Base-by-base conservation (phyloP, 35 echinoderm and acorn worm genomes). In the Holothuria glaberrima region DNA sequence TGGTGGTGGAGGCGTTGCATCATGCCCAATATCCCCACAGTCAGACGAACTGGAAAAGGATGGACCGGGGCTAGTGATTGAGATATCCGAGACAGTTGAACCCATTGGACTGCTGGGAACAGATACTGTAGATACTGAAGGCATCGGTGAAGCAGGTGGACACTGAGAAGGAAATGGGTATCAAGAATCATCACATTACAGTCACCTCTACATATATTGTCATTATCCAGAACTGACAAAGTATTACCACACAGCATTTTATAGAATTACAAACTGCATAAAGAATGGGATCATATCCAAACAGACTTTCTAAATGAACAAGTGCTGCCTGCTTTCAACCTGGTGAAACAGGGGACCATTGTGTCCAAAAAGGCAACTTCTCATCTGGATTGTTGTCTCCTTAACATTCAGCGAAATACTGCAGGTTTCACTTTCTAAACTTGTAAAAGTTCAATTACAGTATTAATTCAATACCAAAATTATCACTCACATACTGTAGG, bases 201-300 rank as follows among this genome's bases (percentile, higher is more conserved):
- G 58, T 59, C 58, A 59, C 58, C 58, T n/a, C n/a, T n/a, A n/a
- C n/a, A 59, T 59, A 59, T 59, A 59, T 59, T 59, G 58, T 59
- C 58, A 59, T 59, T 59, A 59, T 59, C 58, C 58, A 59, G 58
- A 59, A 59, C 58, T 59, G 58, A 59, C 58, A 59, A 59, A 59
- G 58, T 59, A 12, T 21, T 59, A 59, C 58, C 58, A 59, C 21
- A 59, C 21, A 59, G 58, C 58, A 59, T 59, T 59, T 59, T 59
- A 59, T 59, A 59, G 58, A 59, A 59, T 59, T 59, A 21, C 58
- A 59, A 59, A 59, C 58, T 59, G 58, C 58, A 59, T 59, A 59
- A 59, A 59, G 12, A 59, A 59, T 59, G 58, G 58, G 58, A 59
- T 59, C 58, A 59, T 21, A 59, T 59, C 58, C 58, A 59, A 59